Evolutionary conservation across 2,888 invertebrate genomes (phyloP).

Genomic region (Limnephilus marmoratus): DNA sequence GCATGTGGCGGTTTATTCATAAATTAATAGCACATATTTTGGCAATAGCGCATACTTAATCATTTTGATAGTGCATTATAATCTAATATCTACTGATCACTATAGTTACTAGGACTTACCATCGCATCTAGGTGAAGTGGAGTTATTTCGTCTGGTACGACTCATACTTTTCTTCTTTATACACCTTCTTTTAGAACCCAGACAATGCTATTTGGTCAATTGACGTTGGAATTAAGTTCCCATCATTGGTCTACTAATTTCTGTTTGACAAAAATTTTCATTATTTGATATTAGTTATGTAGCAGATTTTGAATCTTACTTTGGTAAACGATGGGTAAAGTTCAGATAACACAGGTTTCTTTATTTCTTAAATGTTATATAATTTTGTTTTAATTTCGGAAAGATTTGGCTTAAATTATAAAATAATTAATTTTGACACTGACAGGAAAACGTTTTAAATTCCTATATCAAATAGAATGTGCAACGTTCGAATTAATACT

Average conservation of each 20-base stretch:
- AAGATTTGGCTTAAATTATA: not conserved
- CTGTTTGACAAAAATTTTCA: not conserved
- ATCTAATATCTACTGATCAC: not conserved
- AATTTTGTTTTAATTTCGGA: not conserved
- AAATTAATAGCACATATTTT: too few species aligned
- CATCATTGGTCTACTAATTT: not conserved
- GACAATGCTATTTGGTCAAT: not conserved
- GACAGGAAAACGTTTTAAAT: slow-evolving; percentile 6
- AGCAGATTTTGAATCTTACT: not conserved
- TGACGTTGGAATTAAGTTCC: not conserved
- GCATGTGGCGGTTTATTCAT: too few species aligned
- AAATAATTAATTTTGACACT: slow-evolving; percentile 12
- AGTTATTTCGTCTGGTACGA: not conserved
- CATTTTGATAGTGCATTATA: not conserved
- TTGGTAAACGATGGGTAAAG: not conserved
- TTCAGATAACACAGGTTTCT: not conserved
- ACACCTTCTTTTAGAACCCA: not conserved
- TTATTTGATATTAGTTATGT: not conserved
- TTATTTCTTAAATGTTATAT: not conserved
- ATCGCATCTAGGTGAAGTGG: not conserved
- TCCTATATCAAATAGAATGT: not conserved
- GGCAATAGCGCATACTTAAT: too few species aligned
- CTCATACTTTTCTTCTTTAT: not conserved
- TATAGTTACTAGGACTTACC: not conserved
- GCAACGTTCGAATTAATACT: not conserved